These are phyloP conservation scores for Hylia prasina DNA, from an alignment of 2,113 vertebrate genomes.

Conservation along the genomic window DNA sequence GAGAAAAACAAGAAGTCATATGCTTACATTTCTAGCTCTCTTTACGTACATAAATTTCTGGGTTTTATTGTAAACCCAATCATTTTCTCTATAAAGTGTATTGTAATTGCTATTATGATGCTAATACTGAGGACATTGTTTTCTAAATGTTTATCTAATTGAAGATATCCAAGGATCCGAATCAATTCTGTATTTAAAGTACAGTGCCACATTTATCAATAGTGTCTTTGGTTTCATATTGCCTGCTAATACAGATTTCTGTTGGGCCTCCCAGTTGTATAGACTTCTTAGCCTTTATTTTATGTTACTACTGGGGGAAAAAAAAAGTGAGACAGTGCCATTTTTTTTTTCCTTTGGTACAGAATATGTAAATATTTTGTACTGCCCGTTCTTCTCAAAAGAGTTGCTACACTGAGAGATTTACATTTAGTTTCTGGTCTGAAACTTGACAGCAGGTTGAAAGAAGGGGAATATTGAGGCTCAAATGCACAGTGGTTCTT, in stretches of 20 bases:
- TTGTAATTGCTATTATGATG: neutral
- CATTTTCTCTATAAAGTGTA: neutral
- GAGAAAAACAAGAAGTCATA: neutral
- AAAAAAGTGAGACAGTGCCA: neutral
- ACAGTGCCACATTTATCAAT: neutral
- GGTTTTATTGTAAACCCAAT: accelerated
- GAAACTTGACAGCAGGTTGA: neutral
- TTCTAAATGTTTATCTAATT: neutral
- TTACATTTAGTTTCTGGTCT: neutral
- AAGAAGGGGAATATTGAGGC: neutral
- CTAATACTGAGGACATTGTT: neutral
- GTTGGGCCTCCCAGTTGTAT: neutral
- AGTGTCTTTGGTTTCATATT: neutral
- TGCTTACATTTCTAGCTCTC: neutral
- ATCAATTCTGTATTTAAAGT: neutral
- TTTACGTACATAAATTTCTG: neutral
- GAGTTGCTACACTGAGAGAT: neutral
- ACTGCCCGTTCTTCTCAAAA: neutral
- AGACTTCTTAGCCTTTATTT: neutral
- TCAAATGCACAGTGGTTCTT: neutral
- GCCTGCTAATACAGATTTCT: neutral
- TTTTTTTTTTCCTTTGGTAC: neutral
- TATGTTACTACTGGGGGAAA: accelerated
- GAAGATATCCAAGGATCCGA: neutral
- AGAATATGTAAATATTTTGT: neutral